phyloP scores from a whole-genome alignment of 2,888 invertebrate genomes.

The Drosophila ochracea region DNA sequence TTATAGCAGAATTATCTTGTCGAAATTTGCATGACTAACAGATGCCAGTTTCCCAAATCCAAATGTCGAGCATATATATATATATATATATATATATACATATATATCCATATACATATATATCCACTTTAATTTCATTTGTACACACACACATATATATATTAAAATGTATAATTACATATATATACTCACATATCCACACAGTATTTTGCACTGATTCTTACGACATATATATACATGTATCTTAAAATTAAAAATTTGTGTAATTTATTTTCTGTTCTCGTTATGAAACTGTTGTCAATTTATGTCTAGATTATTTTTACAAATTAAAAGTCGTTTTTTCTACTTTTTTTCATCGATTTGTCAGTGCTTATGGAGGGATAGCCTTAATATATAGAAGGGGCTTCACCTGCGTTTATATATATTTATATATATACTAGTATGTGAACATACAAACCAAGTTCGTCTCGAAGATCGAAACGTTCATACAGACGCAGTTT shows the following conservation, averaged over 20 bases:
- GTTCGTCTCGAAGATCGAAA: constrained; percentile 10
- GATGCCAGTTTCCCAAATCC: constrained; percentile 29
- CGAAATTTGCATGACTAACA: constrained; percentile 19
- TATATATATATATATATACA: constrained; percentile 5
- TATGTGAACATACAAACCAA: constrained; percentile 16
- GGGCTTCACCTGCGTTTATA: constrained; percentile 17
- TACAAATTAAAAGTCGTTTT: constrained; percentile 11
- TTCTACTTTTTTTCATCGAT: constrained; percentile 6
- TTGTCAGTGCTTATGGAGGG: constrained; percentile 23
- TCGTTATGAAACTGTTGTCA: constrained; percentile 6
- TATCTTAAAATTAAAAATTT: constrained; percentile 4
- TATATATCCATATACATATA: neutral
- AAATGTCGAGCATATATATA: constrained; percentile 8
- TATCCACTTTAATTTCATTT: constrained; percentile 2
- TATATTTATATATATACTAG: neutral
- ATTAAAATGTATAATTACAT: constrained; percentile 16
- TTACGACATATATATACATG: constrained; percentile 4
- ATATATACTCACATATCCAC: constrained; percentile 3
- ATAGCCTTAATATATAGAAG: constrained; percentile 1
- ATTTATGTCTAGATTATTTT: constrained; percentile 1
- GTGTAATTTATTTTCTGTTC: constrained; percentile 4
- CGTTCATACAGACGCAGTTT: constrained; percentile 8
- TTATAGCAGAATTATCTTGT: constrained; percentile 2
- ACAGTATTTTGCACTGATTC: neutral
- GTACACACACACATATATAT: constrained; percentile 3